phyloP scores from a whole-genome alignment of 2,113 vertebrate genomes.

The Zosterops hypoxanthus region DNA sequence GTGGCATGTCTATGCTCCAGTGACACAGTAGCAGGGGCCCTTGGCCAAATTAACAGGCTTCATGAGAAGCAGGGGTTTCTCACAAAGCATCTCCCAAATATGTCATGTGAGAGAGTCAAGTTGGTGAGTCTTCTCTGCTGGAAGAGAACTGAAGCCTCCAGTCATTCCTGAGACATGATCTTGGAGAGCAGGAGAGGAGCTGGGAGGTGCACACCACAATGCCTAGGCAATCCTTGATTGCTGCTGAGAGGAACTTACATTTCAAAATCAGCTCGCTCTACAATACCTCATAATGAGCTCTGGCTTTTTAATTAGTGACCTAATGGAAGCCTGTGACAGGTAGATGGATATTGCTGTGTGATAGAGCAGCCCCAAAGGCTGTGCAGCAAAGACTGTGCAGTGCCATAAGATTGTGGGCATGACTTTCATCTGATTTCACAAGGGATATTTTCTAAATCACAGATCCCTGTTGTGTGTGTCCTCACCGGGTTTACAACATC shows the following conservation, averaged over 20 bases:
- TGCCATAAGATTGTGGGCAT: background rate
- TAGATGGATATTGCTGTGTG: accelerated
- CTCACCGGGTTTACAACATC: background rate
- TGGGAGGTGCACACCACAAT: background rate
- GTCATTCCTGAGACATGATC: background rate
- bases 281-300: background rate
- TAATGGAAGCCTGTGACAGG: background rate
- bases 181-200: background rate
- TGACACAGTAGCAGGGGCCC: background rate
- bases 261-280: background rate
- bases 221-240: background rate
- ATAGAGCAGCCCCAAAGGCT: background rate
- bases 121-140: background rate
- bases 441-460: background rate
- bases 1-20: background rate
- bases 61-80: background rate
- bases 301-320: background rate
- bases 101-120: background rate
- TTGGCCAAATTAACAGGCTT: background rate
- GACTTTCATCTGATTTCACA: background rate
- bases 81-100: background rate
- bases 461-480: background rate
- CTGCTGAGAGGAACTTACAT: background rate
- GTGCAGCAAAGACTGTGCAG: background rate
- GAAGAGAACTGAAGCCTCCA: background rate